Evolutionary conservation across 2,113 vertebrate genomes (phyloP).

Genomic region (Columbina picui): DNA sequence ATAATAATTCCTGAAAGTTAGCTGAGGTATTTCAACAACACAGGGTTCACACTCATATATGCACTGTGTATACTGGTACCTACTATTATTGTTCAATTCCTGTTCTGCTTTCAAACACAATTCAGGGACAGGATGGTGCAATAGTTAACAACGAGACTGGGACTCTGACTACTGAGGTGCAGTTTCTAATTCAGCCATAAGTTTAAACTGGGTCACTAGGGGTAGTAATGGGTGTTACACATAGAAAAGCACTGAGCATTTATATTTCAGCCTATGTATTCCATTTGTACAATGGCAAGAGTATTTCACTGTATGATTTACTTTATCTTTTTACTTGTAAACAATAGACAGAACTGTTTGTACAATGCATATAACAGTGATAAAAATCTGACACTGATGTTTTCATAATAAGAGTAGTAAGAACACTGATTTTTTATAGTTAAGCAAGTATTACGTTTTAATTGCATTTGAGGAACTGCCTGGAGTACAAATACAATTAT

Average conservation of each 20-base stretch:
- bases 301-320: background rate
- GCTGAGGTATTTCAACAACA: background rate
- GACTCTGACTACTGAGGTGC: background rate
- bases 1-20: background rate
- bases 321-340: background rate
- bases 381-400: rapidly evolving
- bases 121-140: background rate
- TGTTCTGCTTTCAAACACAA: background rate
- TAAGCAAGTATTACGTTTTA: background rate
- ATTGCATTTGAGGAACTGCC: background rate
- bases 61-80: background rate
- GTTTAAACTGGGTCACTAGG: background rate
- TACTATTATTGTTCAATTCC: background rate
- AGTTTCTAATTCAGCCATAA: background rate
- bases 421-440: background rate
- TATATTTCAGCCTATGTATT: background rate
- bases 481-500: background rate
- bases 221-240: background rate
- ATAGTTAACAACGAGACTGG: rapidly evolving
- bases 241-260: background rate
- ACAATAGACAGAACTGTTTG: background rate
- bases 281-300: background rate
- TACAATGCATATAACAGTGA: background rate
- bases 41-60: background rate
- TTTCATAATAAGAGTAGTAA: background rate